Evolutionary conservation across 2,113 vertebrate species (phyloP), one percentile per base, ranked within the genome.

Genomic region (Tupaia chinensis): DNA sequence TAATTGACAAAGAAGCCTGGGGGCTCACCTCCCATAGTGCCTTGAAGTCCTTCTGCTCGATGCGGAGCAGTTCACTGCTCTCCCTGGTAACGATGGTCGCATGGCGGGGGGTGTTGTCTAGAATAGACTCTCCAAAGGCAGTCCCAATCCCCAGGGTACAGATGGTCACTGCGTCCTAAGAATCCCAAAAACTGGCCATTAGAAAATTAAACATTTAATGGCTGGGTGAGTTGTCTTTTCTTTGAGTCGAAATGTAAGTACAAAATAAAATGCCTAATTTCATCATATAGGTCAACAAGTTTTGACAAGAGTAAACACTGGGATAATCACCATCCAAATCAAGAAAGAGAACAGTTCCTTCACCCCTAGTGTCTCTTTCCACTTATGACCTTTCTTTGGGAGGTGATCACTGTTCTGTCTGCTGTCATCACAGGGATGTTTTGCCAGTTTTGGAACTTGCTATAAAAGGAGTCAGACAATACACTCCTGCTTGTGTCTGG

Each of bases 21-120:
- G 96, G 96, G 95, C 98, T 99, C 98, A 99, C 99, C 99, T 99
- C 99, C 99, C 99, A 99, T 96, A 99, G 98, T 68, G 98, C 98
- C 98, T 99, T 99, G 97, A 99, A 99, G 98, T 99, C 99, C 98
- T 99, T 99, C 98, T 99, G 99, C 94, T 99, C 99, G 65, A 99
- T 99, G 91, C 99, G 99, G 88, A 99, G 99, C 44, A 99, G 99
- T 79, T 99, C 99, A 0, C 99, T 99, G 96, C 98, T 98, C 97
- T 99, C 99, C 95, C 99, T 98, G 20, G 99, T 99, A 97, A 99
- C 99, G 2, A 99, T 99, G 96, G 99, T 99, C 19, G 99, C 99
- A 97, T 99, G 99, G 87, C 99, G 99, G 61, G 99, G 99, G 4
- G 99, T 99, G 98, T 99, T 99, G 98, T 99, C 99, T 98, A 99